These are phyloP conservation scores for Alcedo quadribrachys DNA, from an alignment of 2,797 vertebrate genomes.

Conservation along the genomic window DNA sequence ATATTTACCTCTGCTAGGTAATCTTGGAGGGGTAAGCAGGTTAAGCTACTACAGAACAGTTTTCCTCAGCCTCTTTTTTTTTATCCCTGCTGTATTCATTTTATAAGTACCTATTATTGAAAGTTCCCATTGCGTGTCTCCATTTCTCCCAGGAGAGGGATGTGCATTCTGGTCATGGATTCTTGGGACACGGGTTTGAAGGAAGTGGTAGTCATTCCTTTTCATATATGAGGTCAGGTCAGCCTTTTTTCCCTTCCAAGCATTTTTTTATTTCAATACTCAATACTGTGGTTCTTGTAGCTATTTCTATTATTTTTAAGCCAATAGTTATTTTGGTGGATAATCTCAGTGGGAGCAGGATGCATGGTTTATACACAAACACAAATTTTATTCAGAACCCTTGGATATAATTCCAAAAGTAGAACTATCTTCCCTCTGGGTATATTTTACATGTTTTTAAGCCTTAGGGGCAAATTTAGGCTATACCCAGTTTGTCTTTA, in stretches of 20 bases:
- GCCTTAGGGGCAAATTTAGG: background rate
- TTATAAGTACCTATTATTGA: background rate
- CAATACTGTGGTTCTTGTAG: background rate
- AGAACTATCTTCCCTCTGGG: background rate
- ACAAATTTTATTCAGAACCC: background rate
- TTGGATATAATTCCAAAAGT: background rate
- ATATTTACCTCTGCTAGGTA: slow-evolving; percentile 7
- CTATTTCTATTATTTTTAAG: background rate
- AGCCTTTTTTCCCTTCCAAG: background rate
- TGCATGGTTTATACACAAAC: background rate
- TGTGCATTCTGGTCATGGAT: background rate
- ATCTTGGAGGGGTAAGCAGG: background rate
- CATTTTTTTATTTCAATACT: background rate
- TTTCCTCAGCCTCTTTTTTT: background rate
- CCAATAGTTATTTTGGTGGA: background rate
- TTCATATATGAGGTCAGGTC: background rate
- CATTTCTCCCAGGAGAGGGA: background rate
- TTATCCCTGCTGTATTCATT: background rate
- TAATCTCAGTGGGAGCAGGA: background rate
- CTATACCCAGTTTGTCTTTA: background rate
- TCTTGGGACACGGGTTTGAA: background rate
- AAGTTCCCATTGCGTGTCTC: background rate
- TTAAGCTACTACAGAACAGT: background rate
- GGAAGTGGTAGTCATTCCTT: background rate
- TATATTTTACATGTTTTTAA: background rate